Percentiles rank a stretch among this genome's conserved stretches.
Conservation (phyloP, 2,113 vertebrate genomes). For the Galemys pyrenaicus region DNA sequence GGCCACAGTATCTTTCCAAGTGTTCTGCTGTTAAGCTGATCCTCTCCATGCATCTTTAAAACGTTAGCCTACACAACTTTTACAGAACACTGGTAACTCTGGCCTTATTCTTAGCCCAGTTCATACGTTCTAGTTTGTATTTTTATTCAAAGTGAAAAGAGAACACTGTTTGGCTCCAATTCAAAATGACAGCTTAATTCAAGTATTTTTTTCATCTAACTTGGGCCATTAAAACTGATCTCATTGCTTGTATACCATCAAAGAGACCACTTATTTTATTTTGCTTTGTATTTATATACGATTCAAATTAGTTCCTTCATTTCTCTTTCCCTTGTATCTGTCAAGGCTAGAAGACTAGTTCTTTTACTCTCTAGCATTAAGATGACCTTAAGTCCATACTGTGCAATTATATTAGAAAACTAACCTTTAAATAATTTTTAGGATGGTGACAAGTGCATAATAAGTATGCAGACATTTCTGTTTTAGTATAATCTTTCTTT, state of each 20-base stretch:
- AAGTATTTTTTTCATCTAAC: background rate
- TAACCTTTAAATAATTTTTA: slow-evolving; percentile 66
- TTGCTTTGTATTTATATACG: slow-evolving; percentile 5
- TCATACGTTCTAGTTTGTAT: background rate
- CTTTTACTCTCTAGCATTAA: slow-evolving; percentile 15
- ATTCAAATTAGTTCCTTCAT: slow-evolving; percentile 50
- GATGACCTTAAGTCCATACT: slow-evolving; percentile 60
- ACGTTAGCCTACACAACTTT: background rate
- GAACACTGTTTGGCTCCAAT: background rate
- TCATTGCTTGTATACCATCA: background rate
- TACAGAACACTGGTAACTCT: background rate
- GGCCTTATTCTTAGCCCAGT: background rate
- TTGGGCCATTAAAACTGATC: background rate
- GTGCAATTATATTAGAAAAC: slow-evolving; percentile 70
- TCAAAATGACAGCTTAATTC: background rate
- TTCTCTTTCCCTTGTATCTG: background rate
- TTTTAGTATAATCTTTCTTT: slow-evolving; percentile 71
- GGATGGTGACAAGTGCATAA: slow-evolving; percentile 56
- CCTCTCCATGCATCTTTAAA: background rate
- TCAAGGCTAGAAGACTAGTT: background rate
- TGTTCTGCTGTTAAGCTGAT: slow-evolving; percentile 21
- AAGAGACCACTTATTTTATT: background rate
- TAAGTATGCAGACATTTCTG: slow-evolving; percentile 62
- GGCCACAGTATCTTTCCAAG: background rate
- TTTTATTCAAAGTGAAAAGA: background rate